These are phyloP conservation scores for Scaptodrosophila lebanonensis DNA, from an alignment of 1,140 invertebrate species.

Conservation along the genomic window DNA sequence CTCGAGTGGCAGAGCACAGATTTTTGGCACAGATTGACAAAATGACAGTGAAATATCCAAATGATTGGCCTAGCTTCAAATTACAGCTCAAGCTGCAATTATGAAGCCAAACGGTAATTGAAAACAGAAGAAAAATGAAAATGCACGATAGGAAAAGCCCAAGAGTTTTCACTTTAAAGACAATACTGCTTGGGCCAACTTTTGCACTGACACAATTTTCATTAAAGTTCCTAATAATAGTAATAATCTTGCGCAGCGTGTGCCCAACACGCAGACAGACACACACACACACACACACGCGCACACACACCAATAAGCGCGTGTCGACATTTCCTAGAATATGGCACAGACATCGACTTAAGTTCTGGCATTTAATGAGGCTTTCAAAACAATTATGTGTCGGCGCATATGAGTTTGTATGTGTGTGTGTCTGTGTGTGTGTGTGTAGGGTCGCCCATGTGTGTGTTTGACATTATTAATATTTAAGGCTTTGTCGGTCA, in stretches of 20 bases:
- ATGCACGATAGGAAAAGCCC: slow-evolving; percentile 21
- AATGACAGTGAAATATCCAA: slow-evolving; percentile 59
- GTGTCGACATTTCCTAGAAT: not conserved
- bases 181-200: slow-evolving; percentile 20
- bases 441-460: not conserved
- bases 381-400: slow-evolving; percentile 67
- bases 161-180: slow-evolving; percentile 54
- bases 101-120: slow-evolving; percentile 35
- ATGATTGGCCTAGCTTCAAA: slow-evolving; percentile 55
- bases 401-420: slow-evolving; percentile 14
- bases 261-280: slow-evolving; percentile 9
- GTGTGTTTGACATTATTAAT: slow-evolving; percentile 61
- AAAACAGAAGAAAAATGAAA: slow-evolving; percentile 42
- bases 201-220: slow-evolving; percentile 23
- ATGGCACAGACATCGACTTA: slow-evolving; percentile 35
- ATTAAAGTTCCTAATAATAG: slow-evolving; percentile 62
- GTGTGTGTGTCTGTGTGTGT: not conserved
- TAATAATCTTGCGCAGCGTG: slow-evolving; percentile 58
- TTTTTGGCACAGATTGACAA: slow-evolving; percentile 40
- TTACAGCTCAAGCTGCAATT: slow-evolving; percentile 14
- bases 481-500: slow-evolving; percentile 44
- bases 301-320: no score
- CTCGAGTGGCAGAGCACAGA: slow-evolving; percentile 3
- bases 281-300: slow-evolving; percentile 6
- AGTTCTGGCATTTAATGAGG: slow-evolving; percentile 72